A percentile compares a stretch with the other conserved stretches of the same genome.
Conservation (phyloP, 2,113 vertebrate species). For the Ictidomys tridecemlineatus region DNA sequence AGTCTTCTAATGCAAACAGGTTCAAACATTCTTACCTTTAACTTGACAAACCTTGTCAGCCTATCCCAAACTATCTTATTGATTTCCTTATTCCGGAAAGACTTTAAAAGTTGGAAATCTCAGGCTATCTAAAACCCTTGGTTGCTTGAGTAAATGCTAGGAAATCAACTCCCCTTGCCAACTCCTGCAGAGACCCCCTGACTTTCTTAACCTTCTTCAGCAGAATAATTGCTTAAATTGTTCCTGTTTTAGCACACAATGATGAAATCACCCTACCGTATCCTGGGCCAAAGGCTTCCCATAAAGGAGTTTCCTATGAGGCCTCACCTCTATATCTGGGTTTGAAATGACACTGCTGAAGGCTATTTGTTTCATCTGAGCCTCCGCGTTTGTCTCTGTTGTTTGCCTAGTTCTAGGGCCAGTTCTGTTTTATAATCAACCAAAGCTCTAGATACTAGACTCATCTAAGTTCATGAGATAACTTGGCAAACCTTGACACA, state of each 20-base stretch:
- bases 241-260: not conserved
- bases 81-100: conserved; percentile 16
- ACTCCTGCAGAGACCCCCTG: not conserved
- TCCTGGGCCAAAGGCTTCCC: conserved; percentile 6
- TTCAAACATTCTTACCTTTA: conserved; percentile 36
- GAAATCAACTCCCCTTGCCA: not conserved
- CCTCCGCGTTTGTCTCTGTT: not conserved
- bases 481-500: conserved; percentile 29
- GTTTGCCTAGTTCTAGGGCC: not conserved
- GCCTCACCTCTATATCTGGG: not conserved
- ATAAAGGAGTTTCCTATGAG: conserved; percentile 2
- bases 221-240: conserved; percentile 30
- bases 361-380: not conserved
- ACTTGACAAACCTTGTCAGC: not conserved
- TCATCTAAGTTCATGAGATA: not conserved
- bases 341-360: conserved; percentile 27
- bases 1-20: not conserved
- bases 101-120: not conserved
- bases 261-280: not conserved
- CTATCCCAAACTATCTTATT: not conserved
- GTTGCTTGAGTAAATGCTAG: not conserved
- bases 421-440: conserved; percentile 29
- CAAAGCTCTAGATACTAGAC: not conserved
- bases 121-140: not conserved
- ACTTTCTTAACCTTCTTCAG: conserved; percentile 36